phyloP scores from a whole-genome alignment of 2,113 vertebrate genomes.

The Syrmaticus mikado region DNA sequence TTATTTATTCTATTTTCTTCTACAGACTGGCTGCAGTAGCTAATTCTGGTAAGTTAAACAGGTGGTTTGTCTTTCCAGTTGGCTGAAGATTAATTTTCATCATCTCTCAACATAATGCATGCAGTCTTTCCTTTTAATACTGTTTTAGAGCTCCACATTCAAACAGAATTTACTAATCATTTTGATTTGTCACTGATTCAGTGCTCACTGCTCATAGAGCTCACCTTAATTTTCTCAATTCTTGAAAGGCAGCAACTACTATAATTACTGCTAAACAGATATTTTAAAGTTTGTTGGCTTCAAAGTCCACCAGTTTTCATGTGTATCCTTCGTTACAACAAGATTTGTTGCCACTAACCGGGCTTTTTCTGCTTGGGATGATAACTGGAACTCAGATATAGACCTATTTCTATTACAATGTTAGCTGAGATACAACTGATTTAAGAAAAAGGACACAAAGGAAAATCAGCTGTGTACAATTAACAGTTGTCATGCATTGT shows the following conservation, averaged over 20 bases:
- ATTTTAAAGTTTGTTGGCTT: neutral
- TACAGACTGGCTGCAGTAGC: neutral
- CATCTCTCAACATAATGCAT: neutral
- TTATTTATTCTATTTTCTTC: neutral
- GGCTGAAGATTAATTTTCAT: neutral
- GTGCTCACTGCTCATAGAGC: neutral
- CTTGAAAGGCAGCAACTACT: neutral
- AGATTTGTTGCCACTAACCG: neutral
- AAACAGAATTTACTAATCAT: neutral
- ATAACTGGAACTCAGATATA: neutral
- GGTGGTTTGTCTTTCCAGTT: neutral
- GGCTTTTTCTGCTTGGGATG: neutral
- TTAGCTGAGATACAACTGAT: neutral
- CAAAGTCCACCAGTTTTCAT: neutral
- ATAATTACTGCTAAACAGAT: neutral
- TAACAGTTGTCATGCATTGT: neutral
- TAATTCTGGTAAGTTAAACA: neutral
- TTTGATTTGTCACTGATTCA: constrained; percentile 1
- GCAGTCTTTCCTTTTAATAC: neutral
- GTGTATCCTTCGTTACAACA: neutral
- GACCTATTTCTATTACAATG: neutral
- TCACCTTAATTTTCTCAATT: neutral
- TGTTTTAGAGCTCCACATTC: neutral
- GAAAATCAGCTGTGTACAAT: neutral
- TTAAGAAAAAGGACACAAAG: neutral